A percentile compares a stretch with the other conserved stretches of the same genome.
Evolutionary conservation across 2,888 invertebrate species (phyloP).

Genomic region (Microctonus brassicae): DNA sequence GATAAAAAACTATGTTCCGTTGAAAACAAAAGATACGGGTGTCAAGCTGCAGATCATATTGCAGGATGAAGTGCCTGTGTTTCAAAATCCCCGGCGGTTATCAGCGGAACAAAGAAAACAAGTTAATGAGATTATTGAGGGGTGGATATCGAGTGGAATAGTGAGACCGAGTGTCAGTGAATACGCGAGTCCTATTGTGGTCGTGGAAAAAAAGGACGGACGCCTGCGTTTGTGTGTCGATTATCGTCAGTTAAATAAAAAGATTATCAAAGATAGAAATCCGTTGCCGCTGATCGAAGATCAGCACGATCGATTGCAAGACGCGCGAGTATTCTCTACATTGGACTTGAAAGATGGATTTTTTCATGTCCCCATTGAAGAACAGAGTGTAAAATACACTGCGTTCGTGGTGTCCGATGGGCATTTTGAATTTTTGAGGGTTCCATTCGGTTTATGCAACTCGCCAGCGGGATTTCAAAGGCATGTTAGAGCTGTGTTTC

Average conservation of each 20-base stretch:
- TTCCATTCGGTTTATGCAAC: constrained; percentile 50
- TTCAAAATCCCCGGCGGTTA: too few species aligned
- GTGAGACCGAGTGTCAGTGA: too few species aligned
- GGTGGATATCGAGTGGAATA: too few species aligned
- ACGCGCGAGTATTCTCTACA: constrained; percentile 39
- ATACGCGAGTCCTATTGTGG: too few species aligned
- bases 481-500: constrained; percentile 37
- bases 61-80: too few species aligned
- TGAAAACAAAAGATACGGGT: too few species aligned
- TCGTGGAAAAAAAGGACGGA: constrained; percentile 49
- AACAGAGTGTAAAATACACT: constrained; percentile 46
- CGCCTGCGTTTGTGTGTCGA: constrained; percentile 47
- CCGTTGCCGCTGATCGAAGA: constrained; percentile 53
- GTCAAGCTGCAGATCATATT: too few species aligned
- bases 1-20: too few species aligned
- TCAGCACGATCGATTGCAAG: constrained; percentile 40
- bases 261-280: constrained; percentile 45
- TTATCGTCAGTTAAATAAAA: constrained; percentile 47
- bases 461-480: constrained; percentile 38
- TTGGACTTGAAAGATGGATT: constrained; percentile 46
- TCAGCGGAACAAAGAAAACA: too few species aligned
- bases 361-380: constrained; percentile 44
- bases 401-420: constrained; percentile 46
- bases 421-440: constrained; percentile 44
- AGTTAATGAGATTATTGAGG: too few species aligned